Conservation (phyloP, 2,797 vertebrate species). For the Atherinosoma microstoma region DNA sequence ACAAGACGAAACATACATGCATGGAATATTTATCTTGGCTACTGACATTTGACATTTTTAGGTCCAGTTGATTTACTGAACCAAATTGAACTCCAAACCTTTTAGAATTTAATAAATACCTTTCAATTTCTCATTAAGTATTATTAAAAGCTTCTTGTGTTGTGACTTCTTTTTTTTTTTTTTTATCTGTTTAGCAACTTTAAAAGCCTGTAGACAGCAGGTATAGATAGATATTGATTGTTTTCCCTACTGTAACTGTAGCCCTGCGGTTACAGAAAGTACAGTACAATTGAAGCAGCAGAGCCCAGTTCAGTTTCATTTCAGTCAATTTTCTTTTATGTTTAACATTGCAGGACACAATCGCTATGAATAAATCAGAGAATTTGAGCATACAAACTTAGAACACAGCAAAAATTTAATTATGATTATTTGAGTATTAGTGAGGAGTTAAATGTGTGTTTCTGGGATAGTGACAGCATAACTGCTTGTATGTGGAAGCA, state of each 20-base stretch:
- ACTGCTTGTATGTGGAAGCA: not conserved
- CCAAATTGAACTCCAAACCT: not conserved
- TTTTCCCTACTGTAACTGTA: slow-evolving; percentile 30
- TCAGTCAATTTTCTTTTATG: not conserved
- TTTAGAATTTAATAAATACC: not conserved
- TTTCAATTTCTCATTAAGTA: not conserved
- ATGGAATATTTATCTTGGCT: not conserved
- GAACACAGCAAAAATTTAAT: not conserved
- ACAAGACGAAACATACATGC: not conserved
- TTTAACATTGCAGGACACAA: not conserved
- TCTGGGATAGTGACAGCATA: not conserved
- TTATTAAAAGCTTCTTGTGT: not conserved
- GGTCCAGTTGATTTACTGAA: not conserved
- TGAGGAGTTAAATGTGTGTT: not conserved
- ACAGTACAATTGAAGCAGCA: slow-evolving; percentile 20
- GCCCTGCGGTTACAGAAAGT: slow-evolving; percentile 27
- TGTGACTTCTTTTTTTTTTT: too few relatives aligned
- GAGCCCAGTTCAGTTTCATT: not conserved
- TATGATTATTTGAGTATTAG: not conserved
- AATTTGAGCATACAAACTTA: not conserved
- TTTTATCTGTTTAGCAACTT: not conserved
- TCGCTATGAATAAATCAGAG: not conserved
- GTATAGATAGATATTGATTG: slow-evolving; percentile 40
- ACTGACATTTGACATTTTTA: not conserved
- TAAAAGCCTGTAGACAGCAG: slow-evolving; percentile 7